These are phyloP conservation scores for Brevimyrus niger DNA, from an alignment of 2,113 vertebrate genomes.

Conservation along the genomic window DNA sequence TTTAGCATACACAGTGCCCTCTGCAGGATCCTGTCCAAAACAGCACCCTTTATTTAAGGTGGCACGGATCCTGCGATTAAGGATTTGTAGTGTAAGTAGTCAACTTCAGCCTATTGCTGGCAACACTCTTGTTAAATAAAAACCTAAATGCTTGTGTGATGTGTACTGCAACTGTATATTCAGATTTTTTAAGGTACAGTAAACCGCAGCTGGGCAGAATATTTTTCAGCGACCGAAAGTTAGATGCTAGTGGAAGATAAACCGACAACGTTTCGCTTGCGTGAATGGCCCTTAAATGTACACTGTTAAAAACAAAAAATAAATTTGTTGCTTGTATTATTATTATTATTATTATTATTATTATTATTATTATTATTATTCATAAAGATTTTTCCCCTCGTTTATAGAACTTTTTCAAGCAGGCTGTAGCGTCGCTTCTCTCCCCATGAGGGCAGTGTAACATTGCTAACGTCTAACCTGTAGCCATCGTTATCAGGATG, in stretches of 20 bases:
- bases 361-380: not conserved
- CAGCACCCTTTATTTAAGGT: no score
- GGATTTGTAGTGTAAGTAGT: no score
- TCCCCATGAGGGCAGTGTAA: constrained; percentile 16
- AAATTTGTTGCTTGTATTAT: not conserved
- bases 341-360: not conserved
- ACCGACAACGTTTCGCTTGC: no score
- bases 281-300: not conserved
- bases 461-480: not conserved
- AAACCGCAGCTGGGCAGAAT: not conserved
- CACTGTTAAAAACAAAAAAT: not conserved
- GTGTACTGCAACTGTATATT: not conserved
- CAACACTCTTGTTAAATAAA: not conserved
- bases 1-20: no score
- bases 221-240: no score
- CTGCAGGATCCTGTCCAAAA: no score
- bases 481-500: not conserved
- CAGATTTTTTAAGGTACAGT: not conserved
- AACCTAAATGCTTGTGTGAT: not conserved
- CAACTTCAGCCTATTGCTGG: no score
- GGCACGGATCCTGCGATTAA: no score
- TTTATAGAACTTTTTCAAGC: not conserved
- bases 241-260: no score
- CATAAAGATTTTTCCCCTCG: not conserved
- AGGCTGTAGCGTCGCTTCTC: not conserved